Base-by-base conservation (phyloP, 2,797 vertebrate genomes). In the Clarias laeviceps region DNA sequence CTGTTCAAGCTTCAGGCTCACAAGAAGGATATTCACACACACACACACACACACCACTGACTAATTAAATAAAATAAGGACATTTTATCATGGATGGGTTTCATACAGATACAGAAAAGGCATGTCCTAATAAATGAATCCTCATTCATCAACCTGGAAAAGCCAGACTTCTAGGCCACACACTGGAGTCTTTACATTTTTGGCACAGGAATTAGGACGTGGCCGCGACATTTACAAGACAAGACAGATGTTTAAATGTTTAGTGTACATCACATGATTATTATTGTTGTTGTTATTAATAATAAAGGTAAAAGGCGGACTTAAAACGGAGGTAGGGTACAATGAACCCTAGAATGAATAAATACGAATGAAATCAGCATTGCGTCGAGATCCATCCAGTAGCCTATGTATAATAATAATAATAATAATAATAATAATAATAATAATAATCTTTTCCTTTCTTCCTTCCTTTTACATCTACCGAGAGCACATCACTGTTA, bases 91-190 rank as follows among this genome's bases (percentile, higher is more conserved):
- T 32, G 45, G 70, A 12, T 54, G 27, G 57, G 1, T 20, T 79
- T 18, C 0, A 2, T 62, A n/a, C 8, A 24, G 56, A 37, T 3
- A 56, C 24, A 68, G 14, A 11, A 77, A n/a, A 73, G 1, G 9
- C 29, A 59, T 59, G 7, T 40, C 32, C 27, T 64, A 27, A 77
- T 37, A 32, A 78, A 79, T n/a, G 18, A 79, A 79, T 17, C 22
- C 20, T 61, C 22, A 45, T 68, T 20, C 66, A 17, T 69, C 34
- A 61, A 4, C 18, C 59, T 80, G 78, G 37, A 64, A 65, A 22
- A 77, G 50, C 7, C 9, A 59, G 54, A 57, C 29, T 80, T 64
- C 61, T 29, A 80, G 78, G 78, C 78, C 78, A 80, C 15, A 80
- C 77, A 40, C 77, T 40, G 24, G 78, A 29, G 17, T 45, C 37